Evolutionary conservation across 2,113 vertebrate species (phyloP), one percentile per base, ranked within the genome.

Genomic region (Tamias sibiricus): DNA sequence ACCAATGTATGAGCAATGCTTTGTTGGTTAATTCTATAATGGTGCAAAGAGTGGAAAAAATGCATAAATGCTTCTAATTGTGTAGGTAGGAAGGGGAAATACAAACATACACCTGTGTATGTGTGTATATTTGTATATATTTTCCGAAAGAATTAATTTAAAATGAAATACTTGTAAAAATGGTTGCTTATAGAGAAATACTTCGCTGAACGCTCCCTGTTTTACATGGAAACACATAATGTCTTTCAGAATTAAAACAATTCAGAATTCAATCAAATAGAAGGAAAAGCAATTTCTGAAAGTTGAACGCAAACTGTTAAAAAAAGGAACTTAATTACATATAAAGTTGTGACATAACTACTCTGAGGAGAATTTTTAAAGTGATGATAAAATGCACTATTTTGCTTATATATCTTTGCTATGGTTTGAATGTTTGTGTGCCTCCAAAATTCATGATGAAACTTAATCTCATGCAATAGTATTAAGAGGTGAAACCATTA

Each of bases 241-340:
- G 24, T 62, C 59, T 24, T 62, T 62, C 59, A 62, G 26, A 62
- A 62, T 62, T 20, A 32, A 77, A 88, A 79, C 37, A 84, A 80
- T 59, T 80, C 32, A 68, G 26, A 95, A 88, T 22, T 95, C 64
- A 96, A 64, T 49, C 88, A 72, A 95, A 95, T 7, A 66, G 59
- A 88, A 93, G 52, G 76, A 91, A 82, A 24, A 85, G 19, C 24
- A 87, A 54, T 47, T 84, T 91, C 20, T 84, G 88, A 92, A 74
- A 92, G 30, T 1, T 54, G 26, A 94, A 94, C 90, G 37, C 52
- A 74, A 90, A 71, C 44, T 93, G 24, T 22, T 47, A 40, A 72
- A 75, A 71, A 85, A 69, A 74, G 2, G 9, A 71, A 57, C 8
- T 12, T 90, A 74, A 59, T 10, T 77, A 6, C 62, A 54, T 19